Conservation (phyloP, 2,797 vertebrate genomes). For the Pagetopsis macropterus region DNA sequence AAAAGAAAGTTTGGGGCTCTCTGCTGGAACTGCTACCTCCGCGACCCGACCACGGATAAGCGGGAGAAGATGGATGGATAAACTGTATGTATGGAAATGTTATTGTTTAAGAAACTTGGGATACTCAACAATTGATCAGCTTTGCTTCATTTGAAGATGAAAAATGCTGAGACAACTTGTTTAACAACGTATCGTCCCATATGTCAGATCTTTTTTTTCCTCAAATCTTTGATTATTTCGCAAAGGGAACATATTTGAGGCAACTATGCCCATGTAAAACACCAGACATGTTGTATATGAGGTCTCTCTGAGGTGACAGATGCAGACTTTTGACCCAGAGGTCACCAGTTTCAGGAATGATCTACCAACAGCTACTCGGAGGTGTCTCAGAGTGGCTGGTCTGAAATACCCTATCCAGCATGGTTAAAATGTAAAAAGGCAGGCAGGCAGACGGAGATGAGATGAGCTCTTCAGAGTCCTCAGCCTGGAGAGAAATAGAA, state of each 20-base stretch:
- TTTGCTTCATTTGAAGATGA: neutral
- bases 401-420: conserved; percentile 31
- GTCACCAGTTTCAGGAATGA: conserved; percentile 10
- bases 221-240: too few relatives aligned
- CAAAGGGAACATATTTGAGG: neutral
- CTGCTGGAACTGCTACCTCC: too few relatives aligned
- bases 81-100: neutral
- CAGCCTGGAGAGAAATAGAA: conserved; percentile 58
- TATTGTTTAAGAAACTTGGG: neutral
- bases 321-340: conserved; percentile 15
- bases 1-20: too few relatives aligned
- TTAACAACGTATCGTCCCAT: too few relatives aligned
- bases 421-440: conserved; percentile 54
- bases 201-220: too few relatives aligned
- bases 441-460: conserved; percentile 46
- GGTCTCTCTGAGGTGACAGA: neutral
- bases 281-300: neutral
- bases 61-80: too few relatives aligned
- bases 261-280: neutral
- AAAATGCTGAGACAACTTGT: neutral
- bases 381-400: conserved; percentile 29
- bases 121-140: neutral
- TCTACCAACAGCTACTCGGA: conserved; percentile 18
- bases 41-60: too few relatives aligned
- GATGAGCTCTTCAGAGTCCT: conserved; percentile 73